Evolutionary conservation across 2,888 invertebrate species (phyloP), one percentile per base, ranked within the genome.

Genomic region (Bimastos eiseni): DNA sequence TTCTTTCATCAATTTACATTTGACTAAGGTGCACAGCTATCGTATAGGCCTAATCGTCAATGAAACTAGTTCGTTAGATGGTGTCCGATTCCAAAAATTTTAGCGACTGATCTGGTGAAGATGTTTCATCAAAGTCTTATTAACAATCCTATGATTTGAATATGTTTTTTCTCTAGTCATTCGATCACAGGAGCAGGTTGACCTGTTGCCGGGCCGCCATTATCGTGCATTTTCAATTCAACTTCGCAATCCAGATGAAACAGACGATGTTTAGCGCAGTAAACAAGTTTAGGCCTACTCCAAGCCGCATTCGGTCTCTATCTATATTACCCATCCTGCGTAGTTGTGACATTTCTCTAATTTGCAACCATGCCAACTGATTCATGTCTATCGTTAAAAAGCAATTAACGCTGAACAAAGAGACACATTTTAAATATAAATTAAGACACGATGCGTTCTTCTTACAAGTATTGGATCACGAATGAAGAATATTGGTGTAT

Each of bases 401-500:
- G 8, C 30, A 70, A 6, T 70, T n/a, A 30, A 70, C 30, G 4
- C 15, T n/a, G n/a, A n/a, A n/a, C n/a, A 11, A 49, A 49, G 24
- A 49, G 21, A 24, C 49, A 49, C 24, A 11, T 1, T n/a, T 70
- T n/a, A 5, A 70, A n/a, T 11, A 70, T n/a, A 70, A 70, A 13
- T 70, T 70, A 30, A 70, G 70, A 8, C 13, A 70, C 6, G 8
- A 0, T 11, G 17, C 30, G 8, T 30, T 37, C 41, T 89, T 36
- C 91, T 83, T 49, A 95, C 95, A 93, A 95, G 93, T 89, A 95
- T 94, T 0, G 98, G 97, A 95, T 98, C 98, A 90, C 98, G 96
- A 93, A 98, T 97, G 95, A 98, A 98, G 96, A 98, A 98, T 91
- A 98, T 96, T 0, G 98, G 98, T 0, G 98, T 98, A 95, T 98